These are phyloP conservation scores for Oxyteleia sp. DNA, from an alignment of 2,888 invertebrate genomes.

Conservation along the genomic window DNA sequence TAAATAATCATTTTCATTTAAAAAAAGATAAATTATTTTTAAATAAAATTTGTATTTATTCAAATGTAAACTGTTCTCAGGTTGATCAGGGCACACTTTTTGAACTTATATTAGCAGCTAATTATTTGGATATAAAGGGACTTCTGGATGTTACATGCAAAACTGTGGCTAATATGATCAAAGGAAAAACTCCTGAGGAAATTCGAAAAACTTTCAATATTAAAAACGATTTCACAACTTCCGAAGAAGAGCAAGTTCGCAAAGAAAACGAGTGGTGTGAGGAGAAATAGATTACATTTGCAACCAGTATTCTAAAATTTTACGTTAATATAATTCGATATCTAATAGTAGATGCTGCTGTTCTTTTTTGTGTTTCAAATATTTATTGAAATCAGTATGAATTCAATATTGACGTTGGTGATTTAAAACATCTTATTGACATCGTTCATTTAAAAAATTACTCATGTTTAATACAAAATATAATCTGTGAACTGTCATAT, in stretches of 20 bases:
- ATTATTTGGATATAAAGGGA: slow-evolving; percentile 98
- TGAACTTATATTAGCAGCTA: slow-evolving; percentile 98
- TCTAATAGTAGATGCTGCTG: neutral
- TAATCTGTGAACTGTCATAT: too few relatives aligned
- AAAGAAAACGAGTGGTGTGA: slow-evolving; percentile 98
- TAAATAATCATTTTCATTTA: slow-evolving; percentile 3
- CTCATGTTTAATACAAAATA: too few relatives aligned
- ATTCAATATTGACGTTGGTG: slow-evolving; percentile 6
- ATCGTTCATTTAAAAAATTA: too few relatives aligned
- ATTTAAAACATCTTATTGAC: too few relatives aligned
- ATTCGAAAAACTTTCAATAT: slow-evolving; percentile 99
- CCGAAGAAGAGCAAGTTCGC: slow-evolving; percentile 99
- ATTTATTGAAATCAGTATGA: neutral
- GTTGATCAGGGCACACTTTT: slow-evolving; percentile 99
- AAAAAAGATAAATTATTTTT: too few relatives aligned
- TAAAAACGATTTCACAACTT: slow-evolving; percentile 97
- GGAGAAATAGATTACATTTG: slow-evolving; percentile 90
- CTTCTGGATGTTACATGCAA: slow-evolving; percentile 99
- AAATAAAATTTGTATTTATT: neutral
- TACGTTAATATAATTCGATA: slow-evolving; percentile 11
- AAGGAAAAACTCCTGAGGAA: slow-evolving; percentile 99
- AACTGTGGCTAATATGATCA: slow-evolving; percentile 99
- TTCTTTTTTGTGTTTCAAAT: neutral
- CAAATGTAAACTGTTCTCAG: slow-evolving; percentile 73
- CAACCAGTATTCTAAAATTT: slow-evolving; percentile 13